Conservation (phyloP, 2,888 invertebrate genomes). For the Drymonia ruficornis region DNA sequence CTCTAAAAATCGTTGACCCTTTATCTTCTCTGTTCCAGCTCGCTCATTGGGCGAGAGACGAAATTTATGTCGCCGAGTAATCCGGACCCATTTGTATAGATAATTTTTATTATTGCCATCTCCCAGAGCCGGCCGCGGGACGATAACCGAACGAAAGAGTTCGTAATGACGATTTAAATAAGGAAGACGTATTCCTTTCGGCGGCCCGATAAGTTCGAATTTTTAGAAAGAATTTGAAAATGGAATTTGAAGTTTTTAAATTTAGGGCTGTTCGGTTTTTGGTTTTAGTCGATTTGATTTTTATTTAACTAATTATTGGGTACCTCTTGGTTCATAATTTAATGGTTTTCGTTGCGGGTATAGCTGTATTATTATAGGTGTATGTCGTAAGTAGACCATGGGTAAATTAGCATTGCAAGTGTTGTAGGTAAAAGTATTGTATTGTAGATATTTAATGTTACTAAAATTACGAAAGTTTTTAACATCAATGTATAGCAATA, state of each 20-base stretch:
- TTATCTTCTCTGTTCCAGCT: slow-evolving; percentile 74
- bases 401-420: too few species aligned
- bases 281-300: slow-evolving; percentile 1
- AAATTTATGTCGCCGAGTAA: slow-evolving; percentile 84
- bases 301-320: background rate
- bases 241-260: slow-evolving; percentile 58
- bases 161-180: slow-evolving; percentile 84
- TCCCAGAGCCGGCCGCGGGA: slow-evolving; percentile 74
- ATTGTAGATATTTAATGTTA: too few species aligned
- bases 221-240: slow-evolving; percentile 70
- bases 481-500: too few species aligned
- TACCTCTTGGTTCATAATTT: too few species aligned
- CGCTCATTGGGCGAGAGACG: slow-evolving; percentile 80
- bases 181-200: slow-evolving; percentile 82
- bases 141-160: slow-evolving; percentile 82
- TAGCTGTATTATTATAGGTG: too few species aligned
- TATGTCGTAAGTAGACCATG: too few species aligned
- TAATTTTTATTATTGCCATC: slow-evolving; percentile 86
- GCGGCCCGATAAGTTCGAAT: slow-evolving; percentile 74
- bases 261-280: slow-evolving; percentile 53
- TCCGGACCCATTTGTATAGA: slow-evolving; percentile 84
- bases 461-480: too few species aligned
- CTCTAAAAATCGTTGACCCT: slow-evolving; percentile 82
- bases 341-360: too few species aligned
- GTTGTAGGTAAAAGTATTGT: too few species aligned